Evolutionary conservation across 2,888 invertebrate genomes (phyloP).

Genomic region (Drosophila affinis): DNA sequence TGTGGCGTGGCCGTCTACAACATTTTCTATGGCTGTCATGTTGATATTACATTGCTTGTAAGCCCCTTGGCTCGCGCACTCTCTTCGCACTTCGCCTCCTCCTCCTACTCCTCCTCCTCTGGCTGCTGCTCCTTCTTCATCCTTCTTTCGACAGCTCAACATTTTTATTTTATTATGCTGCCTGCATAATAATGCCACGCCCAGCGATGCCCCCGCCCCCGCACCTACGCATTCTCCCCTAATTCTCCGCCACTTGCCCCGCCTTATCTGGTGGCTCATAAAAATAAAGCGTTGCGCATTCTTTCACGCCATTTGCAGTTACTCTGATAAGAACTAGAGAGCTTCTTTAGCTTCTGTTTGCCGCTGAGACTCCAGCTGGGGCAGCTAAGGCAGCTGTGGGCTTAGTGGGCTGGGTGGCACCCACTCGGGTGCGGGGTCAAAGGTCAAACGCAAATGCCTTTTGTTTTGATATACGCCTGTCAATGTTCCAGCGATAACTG

Average conservation of each 20-base stretch:
- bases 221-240: slow-evolving; percentile 22
- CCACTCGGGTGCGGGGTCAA: slow-evolving; percentile 38
- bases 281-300: slow-evolving; percentile 79
- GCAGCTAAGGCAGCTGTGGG: slow-evolving; percentile 2
- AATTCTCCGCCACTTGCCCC: slow-evolving; percentile 27
- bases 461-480: slow-evolving; percentile 72
- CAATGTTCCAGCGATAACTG: slow-evolving; percentile 59
- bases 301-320: slow-evolving; percentile 79
- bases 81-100: background rate
- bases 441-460: slow-evolving; percentile 71
- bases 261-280: slow-evolving; percentile 73
- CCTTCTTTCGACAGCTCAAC: slow-evolving; percentile 43
- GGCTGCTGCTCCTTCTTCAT: slow-evolving; percentile 1
- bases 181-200: slow-evolving; percentile 70
- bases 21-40: slow-evolving; percentile 73
- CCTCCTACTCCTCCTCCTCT: background rate
- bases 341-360: slow-evolving; percentile 38
- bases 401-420: too few relatives aligned
- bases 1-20: slow-evolving; percentile 66
- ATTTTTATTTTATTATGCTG: slow-evolving; percentile 75
- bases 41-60: slow-evolving; percentile 74
- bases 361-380: slow-evolving; percentile 10
- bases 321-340: slow-evolving; percentile 72
- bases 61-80: slow-evolving; percentile 46
- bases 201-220: background rate